Evolutionary conservation across 1,140 invertebrate species (phyloP), one percentile per base, ranked within the genome.

Genomic region (Zaprionus capensis): DNA sequence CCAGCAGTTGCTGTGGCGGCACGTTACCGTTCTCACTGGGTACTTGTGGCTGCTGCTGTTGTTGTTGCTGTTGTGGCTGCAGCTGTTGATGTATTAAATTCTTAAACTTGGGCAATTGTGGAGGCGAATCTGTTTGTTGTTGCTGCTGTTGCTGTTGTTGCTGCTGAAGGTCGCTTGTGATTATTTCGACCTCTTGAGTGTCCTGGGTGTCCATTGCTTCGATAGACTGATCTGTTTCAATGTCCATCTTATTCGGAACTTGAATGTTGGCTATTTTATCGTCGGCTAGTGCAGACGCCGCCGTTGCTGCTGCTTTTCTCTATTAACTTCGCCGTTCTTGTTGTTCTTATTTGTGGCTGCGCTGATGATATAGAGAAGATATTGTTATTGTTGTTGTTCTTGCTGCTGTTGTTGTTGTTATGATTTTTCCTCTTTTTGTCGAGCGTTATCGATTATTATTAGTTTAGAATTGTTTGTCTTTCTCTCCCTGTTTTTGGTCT

Each of bases 131-230:
- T 44, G 80, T 82, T 41, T 84, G 80, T 63, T 85, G 81, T n/a
- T 87, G 80, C 17, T 82, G 73, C 17, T 81, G 79, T 12, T 81
- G 79, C 15, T 75, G 84, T 20, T 85, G 80, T 15, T 82, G 86
- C 62, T 91, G 84, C 59, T 82, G 86, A 59, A 90, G 79, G 73
- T 92, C 90, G 58, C 82, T 86, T 70, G 87, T 86, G 20, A 84
- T 83, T 63, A 91, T 91, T 71, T 92, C 90, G 66, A 91, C 84
- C 85, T 92, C 91, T 88, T 88, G 85, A 59, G 91, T 92, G 71
- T 92, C 91, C 90, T 88, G 85, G 72, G 91, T 92, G 75, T 92
- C 91, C 91, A 92, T 92, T 78, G 91, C 91, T 91, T 92, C 91
- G 67, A 92, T 92, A 57, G 91, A 91, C 76, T 92, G 91, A 64